phyloP scores from a whole-genome alignment of 2,797 vertebrate genomes.

The Lepidocolaptes lacrymiger region DNA sequence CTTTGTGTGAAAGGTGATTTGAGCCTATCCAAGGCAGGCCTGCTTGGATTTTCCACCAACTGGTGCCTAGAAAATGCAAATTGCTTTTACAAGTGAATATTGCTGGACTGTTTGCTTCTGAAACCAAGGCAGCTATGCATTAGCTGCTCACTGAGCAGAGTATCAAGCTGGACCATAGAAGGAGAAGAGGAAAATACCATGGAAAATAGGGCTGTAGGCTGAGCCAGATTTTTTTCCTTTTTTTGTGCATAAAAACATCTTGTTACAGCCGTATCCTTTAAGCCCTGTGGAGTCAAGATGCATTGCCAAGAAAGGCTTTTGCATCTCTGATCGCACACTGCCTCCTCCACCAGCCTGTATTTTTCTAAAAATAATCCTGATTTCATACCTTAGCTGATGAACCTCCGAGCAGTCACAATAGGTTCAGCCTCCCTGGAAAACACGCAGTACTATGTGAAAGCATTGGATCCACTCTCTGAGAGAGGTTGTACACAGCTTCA shows the following conservation, averaged over 20 bases:
- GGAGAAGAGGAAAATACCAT: background rate
- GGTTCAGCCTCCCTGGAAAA: background rate
- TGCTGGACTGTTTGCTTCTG: background rate
- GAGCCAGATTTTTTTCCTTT: slow-evolving; percentile 3
- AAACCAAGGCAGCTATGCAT: background rate
- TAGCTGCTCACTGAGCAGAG: background rate
- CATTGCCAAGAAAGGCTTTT: slow-evolving; percentile 43
- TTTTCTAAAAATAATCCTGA: slow-evolving; percentile 54
- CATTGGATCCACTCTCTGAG: background rate
- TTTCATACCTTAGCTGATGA: slow-evolving; percentile 49
- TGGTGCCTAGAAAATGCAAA: background rate
- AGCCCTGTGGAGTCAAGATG: background rate
- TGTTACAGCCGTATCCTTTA: slow-evolving; percentile 14
- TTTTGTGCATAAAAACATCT: slow-evolving; percentile 29
- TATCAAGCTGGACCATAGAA: slow-evolving; percentile 18
- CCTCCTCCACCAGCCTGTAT: background rate
- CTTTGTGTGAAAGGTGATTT: background rate
- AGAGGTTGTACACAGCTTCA: background rate
- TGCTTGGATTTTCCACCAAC: background rate
- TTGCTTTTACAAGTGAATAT: background rate
- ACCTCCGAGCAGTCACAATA: slow-evolving; percentile 11
- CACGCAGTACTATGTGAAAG: background rate
- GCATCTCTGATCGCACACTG: background rate
- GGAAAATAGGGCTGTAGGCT: background rate
- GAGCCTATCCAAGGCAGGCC: background rate